phyloP scores from a whole-genome alignment of 2,797 vertebrate species.

The Rhadinocentrus ornatus region DNA sequence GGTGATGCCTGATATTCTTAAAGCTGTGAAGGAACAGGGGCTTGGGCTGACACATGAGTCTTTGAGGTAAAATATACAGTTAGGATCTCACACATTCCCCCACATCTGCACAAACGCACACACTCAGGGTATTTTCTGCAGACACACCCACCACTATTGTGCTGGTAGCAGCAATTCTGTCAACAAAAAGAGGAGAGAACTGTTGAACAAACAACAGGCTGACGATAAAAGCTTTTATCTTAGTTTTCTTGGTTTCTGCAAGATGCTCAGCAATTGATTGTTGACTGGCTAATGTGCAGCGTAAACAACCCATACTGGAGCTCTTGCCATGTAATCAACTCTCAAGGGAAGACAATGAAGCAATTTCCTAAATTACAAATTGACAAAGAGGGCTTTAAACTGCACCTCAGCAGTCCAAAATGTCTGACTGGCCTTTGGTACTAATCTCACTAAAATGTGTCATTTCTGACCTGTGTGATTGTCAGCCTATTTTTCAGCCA shows the following conservation, averaged over 20 bases:
- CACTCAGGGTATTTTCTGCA: conserved; percentile 12
- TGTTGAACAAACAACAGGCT: conserved; percentile 62
- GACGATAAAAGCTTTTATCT: conserved; percentile 49
- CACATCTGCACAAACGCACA: conserved; percentile 9
- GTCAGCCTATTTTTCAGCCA: conserved; percentile 18
- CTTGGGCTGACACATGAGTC: conserved; percentile 39
- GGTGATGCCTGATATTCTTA: conserved; percentile 70
- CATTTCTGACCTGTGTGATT: conserved; percentile 34
- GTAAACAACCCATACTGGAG: conserved; percentile 64
- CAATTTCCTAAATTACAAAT: conserved; percentile 79
- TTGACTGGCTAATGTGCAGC: conserved; percentile 68
- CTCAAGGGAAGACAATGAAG: conserved; percentile 70
- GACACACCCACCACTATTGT: conserved; percentile 28
- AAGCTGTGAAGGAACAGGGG: conserved; percentile 50
- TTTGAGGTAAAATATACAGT: conserved; percentile 59
- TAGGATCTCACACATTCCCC: conserved; percentile 29
- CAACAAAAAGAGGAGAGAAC: conserved; percentile 42
- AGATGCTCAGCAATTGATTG: conserved; percentile 68
- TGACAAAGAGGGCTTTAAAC: conserved; percentile 62
- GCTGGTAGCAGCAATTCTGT: conserved; percentile 51
- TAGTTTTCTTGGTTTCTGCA: conserved; percentile 27
- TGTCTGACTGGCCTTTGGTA: conserved; percentile 47
- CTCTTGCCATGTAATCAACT: conserved; percentile 45
- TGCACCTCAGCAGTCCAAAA: conserved; percentile 30
- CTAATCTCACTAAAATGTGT: conserved; percentile 66